Evolutionary conservation across 2,797 vertebrate genomes (phyloP), one percentile per base, ranked within the genome.

Genomic region (Chaetophractus vellerosus): DNA sequence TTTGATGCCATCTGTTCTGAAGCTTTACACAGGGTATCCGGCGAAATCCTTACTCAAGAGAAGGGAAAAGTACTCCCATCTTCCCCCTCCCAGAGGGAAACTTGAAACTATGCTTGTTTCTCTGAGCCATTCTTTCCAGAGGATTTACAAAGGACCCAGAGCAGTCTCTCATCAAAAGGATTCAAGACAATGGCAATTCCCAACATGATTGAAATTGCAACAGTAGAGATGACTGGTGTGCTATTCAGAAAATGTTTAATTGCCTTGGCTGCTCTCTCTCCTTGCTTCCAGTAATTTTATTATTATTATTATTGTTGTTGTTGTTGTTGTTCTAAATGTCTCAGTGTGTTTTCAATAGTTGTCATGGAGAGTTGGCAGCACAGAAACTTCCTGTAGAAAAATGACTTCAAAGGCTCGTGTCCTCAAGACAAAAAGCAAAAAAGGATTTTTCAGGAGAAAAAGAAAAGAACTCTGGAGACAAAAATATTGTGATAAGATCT

Each of bases 291-390:
- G 96, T 33, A 86, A 96, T 45, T 86, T 59, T 81, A 74, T 86
- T 91, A 88, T 59, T 88, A 24, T 76, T 66, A 12, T 50, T n/a
- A n/a, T n/a, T n/a, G n/a, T n/a, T n/a, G n/a, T n/a, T 55, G 31
- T 55, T 82, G 71, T 28, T 68, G 41, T 72, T 45, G 50, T 78
- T 93, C 71, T 63, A 89, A 96, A 91, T 11, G n/a, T 90, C 26
- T 90, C 66, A n/a, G 11, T 57, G 14, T 90, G 63, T 89, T 95
- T 97, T 76, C 71, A 36, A 72, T 6, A 59, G 95, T 96, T 91
- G 79, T 91, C 91, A 96, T 88, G 64, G 94, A 88, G 80, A 94
- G 18, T n/a, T 96, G 94, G 87, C 84, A 90, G 48, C 87, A 41
- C 3, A 72, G 55, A 83, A 66, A 87, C 12, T 80, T 83, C 55